phyloP scores from a whole-genome alignment of 2,113 vertebrate species.

The Datnioides undecimradiatus region DNA sequence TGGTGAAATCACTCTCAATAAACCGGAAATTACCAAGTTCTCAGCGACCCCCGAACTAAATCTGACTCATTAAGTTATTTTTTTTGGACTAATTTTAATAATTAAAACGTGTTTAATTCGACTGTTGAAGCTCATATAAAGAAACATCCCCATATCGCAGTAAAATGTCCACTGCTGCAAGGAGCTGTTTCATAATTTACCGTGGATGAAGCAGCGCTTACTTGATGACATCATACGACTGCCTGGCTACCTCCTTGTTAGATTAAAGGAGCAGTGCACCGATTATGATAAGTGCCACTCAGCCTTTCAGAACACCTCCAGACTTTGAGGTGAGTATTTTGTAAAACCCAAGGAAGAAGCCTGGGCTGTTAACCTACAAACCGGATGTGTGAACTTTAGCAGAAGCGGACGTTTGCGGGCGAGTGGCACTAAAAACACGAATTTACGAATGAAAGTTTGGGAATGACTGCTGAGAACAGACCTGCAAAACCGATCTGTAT shows the following conservation, averaged over 20 bases:
- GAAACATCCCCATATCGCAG: not conserved
- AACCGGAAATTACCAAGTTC: not conserved
- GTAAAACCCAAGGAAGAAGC: too few relatives aligned
- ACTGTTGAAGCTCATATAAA: too few relatives aligned
- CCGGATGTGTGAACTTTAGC: too few relatives aligned
- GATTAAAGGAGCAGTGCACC: not conserved
- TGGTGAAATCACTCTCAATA: too few relatives aligned
- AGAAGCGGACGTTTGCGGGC: too few relatives aligned
- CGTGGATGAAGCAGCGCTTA: not conserved
- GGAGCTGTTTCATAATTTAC: conserved; percentile 3
- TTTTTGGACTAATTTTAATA: too few relatives aligned
- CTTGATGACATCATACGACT: not conserved
- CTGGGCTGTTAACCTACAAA: too few relatives aligned
- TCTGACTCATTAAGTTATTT: too few relatives aligned
- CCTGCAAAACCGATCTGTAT: not conserved
- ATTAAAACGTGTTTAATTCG: too few relatives aligned
- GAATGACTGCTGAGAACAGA: not conserved
- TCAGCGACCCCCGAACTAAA: rapidly evolving
- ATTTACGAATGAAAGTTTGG: too few relatives aligned
- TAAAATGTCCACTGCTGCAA: not conserved
- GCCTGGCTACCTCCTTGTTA: not conserved
- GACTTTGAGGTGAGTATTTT: too few relatives aligned
- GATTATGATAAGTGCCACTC: not conserved
- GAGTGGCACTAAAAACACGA: too few relatives aligned
- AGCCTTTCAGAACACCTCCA: not conserved